Base-by-base conservation (phyloP, 1,140 invertebrate genomes). In the Hetaerina americana region DNA sequence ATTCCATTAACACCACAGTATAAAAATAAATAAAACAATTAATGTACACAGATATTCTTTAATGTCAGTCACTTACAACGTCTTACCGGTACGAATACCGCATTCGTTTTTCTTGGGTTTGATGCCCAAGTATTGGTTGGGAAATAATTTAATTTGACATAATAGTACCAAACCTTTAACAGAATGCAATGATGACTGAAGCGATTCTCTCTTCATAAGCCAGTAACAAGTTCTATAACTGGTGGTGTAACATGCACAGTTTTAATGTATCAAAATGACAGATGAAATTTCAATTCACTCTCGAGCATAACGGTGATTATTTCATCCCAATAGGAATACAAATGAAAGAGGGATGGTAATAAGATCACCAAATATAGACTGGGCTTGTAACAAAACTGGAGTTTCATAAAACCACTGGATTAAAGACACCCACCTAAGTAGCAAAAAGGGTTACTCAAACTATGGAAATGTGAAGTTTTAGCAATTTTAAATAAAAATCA, bases 131-230 rank as follows among this genome's bases (percentile, higher is more conserved):
- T n/a, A 57, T 2, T 57, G 40, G 22, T 5, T 57, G 3, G 22
- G 40, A 57, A 57, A 57, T 57, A 57, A 57, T 57, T 57, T 57
- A 57, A 57, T 57, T 57, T 57, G 40, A 57, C 40, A 57, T 57
- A 12, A 57, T n/a, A n/a, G n/a, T n/a, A n/a, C n/a, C n/a, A n/a
- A 57, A 3, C 40, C 2, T 57, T 57, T 12, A 57, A 57, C 3
- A 18, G 40, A 57, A 57, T 57, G 40, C 40, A 57, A 18, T 57
- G 22, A 57, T 57, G 40, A 57, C 40, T 57, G 2, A 57, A 57
- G 40, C 40, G 22, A 57, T 57, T 18, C 22, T 57, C 40, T 57
- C 22, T n/a, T 57, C 40, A 57, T 57, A 57, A 57, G 40, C 40
- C 40, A 18, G 40, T 57, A 57, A 57, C 10, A 57, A 57, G 15